Evolutionary conservation across 2,888 invertebrate genomes (phyloP), one percentile per base, ranked within the genome.

Genomic region (Dasysyrphus albostriatus): DNA sequence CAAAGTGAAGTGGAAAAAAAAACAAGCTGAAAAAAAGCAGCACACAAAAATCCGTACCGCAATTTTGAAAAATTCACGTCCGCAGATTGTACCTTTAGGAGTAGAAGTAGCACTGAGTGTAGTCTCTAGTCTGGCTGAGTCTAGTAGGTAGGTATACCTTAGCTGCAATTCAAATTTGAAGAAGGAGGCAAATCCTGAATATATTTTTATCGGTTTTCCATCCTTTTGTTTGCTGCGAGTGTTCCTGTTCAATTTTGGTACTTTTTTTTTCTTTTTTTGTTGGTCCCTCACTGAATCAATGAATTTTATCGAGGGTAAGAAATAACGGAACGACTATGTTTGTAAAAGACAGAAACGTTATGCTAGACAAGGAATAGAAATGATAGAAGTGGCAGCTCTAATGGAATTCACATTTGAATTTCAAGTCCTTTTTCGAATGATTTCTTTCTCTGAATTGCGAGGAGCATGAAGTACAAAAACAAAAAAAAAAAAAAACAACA

Each of bases 331-430:
- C 16, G 29, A 32, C 44, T 65, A 65, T 65, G 47, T 65, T 65
- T 65, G 47, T 12, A 49, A n/a, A 47, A 49, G 39, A 61, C 47
- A 65, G 32, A 65, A 47, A 42, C 47, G 42, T 47, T 65, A 65
- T 49, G 65, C 65, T 65, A 65, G 65, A 65, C 47, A 65, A 44
- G 65, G 47, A 34, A 65, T 65, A 51, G 47, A 65, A 65, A 47
- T 65, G 47, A 65, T 65, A 82, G 7, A 77, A 82, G 63, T 75
- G 70, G 54, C 65, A 44, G 76, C 39, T 49, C 76, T 81, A 85
- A 81, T 85, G 84, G 84, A 81, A 69, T 76, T 75, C 72, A 32
- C 65, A 84, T 84, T 84, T 84, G 80, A 75, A 85, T 81, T 85
- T 85, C 73, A 58, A 84, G 83, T 72, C 29, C 44, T 44, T 70